Conservation (phyloP, 2,113 vertebrate genomes). For the Rana temporaria region DNA sequence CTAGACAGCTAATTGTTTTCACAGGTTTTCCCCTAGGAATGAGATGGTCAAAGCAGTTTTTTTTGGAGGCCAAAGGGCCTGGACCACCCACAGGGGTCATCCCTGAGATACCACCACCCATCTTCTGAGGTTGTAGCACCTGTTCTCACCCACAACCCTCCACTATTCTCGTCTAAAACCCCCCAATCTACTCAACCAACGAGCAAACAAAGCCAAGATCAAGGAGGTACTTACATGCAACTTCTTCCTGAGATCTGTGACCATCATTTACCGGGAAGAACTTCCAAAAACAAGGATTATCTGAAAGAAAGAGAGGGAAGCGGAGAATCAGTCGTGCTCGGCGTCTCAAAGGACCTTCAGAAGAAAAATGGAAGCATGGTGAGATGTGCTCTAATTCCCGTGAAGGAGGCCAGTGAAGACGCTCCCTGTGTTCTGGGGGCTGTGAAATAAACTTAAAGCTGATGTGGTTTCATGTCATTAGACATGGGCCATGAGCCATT, state of each 20-base stretch:
- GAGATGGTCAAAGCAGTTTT: too few relatives aligned
- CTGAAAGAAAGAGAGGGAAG: slow-evolving; percentile 17
- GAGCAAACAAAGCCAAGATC: neutral
- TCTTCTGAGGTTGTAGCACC: neutral
- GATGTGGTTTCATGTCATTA: slow-evolving; percentile 4
- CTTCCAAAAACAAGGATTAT: neutral
- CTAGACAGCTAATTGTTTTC: too few relatives aligned
- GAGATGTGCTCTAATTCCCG: slow-evolving; percentile 33
- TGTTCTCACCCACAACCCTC: neutral
- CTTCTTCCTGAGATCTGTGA: neutral
- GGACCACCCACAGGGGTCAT: neutral
- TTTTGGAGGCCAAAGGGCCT: too few relatives aligned
- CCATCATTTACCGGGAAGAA: slow-evolving; percentile 42
- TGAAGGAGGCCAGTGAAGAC: neutral
- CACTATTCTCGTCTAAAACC: too few relatives aligned
- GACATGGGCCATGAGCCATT: slow-evolving; percentile 25
- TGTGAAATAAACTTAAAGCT: neutral
- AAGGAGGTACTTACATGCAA: slow-evolving; percentile 24
- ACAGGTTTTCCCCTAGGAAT: too few relatives aligned
- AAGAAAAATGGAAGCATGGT: slow-evolving; percentile 3
- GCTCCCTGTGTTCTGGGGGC: neutral
- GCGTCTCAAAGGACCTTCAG: neutral
- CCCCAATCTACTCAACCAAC: too few relatives aligned
- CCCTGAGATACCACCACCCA: neutral
- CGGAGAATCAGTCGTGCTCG: neutral